A percentile compares a stretch with the other conserved stretches of the same genome.
Evolutionary conservation across 2,797 vertebrate species (phyloP).

Genomic region (Tinamus major): DNA sequence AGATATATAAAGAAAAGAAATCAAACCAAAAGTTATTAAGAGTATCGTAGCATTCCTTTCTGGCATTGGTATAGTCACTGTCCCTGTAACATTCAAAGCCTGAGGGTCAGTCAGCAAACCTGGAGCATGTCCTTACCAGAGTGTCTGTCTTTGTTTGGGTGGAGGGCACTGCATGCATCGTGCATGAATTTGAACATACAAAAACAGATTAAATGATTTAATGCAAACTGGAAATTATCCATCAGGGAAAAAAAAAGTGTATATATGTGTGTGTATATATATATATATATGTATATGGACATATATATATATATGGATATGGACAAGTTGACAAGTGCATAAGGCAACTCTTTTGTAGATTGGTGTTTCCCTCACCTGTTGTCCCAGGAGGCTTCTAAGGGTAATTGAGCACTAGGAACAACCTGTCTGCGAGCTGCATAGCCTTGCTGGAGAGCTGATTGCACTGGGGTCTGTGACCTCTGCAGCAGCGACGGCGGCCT

Average conservation of each 20-base stretch:
- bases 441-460: neutral
- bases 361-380: neutral
- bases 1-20: no score
- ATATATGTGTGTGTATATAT: no score
- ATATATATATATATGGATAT: neutral
- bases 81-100: neutral
- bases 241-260: neutral
- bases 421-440: neutral
- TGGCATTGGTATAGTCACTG: neutral
- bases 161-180: neutral
- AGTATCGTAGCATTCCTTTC: neutral
- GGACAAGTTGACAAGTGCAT: neutral
- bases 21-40: no score
- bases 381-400: neutral
- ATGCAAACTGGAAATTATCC: neutral
- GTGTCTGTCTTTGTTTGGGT: neutral
- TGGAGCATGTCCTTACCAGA: neutral
- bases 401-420: neutral
- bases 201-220: neutral
- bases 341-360: neutral
- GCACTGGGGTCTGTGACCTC: neutral
- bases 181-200: neutral
- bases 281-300: no score
- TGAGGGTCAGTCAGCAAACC: neutral
- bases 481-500: fast-evolving